These are phyloP conservation scores for Cheirogaleus major DNA, from an alignment of 2,797 vertebrate genomes.

Conservation along the genomic window DNA sequence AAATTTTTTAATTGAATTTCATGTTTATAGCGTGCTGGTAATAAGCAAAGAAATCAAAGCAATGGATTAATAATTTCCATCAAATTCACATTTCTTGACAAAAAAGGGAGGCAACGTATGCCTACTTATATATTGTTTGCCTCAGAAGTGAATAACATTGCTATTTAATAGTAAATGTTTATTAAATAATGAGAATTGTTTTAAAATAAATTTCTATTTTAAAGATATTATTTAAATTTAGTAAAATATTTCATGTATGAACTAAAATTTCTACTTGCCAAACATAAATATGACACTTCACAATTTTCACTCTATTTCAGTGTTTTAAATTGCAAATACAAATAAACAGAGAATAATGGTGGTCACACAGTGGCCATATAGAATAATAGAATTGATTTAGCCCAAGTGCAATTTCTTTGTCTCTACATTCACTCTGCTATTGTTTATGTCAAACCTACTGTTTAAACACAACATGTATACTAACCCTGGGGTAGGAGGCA, in stretches of 20 bases:
- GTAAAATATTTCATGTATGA: not conserved
- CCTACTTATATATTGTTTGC: not conserved
- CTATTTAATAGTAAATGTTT: not conserved
- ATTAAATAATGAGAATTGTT: not conserved
- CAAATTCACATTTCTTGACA: not conserved
- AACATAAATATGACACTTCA: not conserved
- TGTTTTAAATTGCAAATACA: not conserved
- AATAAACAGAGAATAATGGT: not conserved
- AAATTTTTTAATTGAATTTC: constrained; percentile 20
- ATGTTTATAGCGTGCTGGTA: not conserved
- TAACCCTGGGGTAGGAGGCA: not conserved
- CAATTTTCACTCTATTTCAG: not conserved
- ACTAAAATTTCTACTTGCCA: not conserved
- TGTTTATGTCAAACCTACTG: not conserved
- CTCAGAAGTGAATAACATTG: not conserved
- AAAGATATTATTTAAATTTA: not conserved
- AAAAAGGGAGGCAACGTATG: not conserved
- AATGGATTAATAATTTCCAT: constrained; percentile 14
- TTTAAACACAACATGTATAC: not conserved
- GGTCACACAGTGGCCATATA: not conserved
- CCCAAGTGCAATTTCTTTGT: not conserved
- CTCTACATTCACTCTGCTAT: not conserved
- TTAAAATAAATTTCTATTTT: constrained; percentile 27
- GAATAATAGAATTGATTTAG: not conserved
- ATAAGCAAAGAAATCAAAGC: constrained; percentile 20